Evolutionary conservation across 2,113 vertebrate species (phyloP).

Genomic region (Dipodomys stephensi): DNA sequence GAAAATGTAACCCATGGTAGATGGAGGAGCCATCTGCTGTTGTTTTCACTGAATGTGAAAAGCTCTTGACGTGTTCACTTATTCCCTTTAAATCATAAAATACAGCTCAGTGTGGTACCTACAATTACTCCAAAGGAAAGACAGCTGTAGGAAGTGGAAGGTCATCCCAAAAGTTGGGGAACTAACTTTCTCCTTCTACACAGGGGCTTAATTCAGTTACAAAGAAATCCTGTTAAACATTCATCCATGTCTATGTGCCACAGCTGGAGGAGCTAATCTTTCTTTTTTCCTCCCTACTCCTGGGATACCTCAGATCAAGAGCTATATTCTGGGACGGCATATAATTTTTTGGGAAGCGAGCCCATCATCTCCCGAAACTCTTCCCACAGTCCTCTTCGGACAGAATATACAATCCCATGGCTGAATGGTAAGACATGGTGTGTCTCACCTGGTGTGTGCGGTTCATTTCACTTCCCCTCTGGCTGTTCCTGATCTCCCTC

Average conservation of each 20-base stretch:
- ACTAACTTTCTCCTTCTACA: not conserved
- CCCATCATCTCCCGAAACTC: conserved; percentile 96
- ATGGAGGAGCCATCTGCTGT: not conserved
- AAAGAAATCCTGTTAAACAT: not conserved
- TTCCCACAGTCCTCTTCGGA: conserved; percentile 92
- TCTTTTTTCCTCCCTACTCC: conserved; percentile 11
- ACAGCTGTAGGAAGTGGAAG: not conserved
- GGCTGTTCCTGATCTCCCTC: not conserved
- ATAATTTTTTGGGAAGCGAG: conserved; percentile 98
- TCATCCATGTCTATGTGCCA: rapidly evolving
- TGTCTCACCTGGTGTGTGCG: rapidly evolving
- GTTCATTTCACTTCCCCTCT: not conserved
- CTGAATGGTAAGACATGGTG: conserved; percentile 92
- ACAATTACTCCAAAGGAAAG: not conserved
- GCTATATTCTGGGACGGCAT: conserved; percentile 96
- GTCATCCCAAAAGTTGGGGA: rapidly evolving
- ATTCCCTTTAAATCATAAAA: not conserved
- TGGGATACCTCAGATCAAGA: conserved; percentile 91
- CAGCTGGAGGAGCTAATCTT: not conserved
- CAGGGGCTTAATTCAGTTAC: not conserved
- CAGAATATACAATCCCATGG: conserved; percentile 97
- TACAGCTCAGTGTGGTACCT: not conserved
- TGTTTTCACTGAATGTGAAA: too few species aligned
- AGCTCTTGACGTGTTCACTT: not conserved
- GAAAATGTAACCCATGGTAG: rapidly evolving